These are phyloP conservation scores for Clepsis dumicolana DNA, from an alignment of 2,888 invertebrate genomes.

Conservation along the genomic window DNA sequence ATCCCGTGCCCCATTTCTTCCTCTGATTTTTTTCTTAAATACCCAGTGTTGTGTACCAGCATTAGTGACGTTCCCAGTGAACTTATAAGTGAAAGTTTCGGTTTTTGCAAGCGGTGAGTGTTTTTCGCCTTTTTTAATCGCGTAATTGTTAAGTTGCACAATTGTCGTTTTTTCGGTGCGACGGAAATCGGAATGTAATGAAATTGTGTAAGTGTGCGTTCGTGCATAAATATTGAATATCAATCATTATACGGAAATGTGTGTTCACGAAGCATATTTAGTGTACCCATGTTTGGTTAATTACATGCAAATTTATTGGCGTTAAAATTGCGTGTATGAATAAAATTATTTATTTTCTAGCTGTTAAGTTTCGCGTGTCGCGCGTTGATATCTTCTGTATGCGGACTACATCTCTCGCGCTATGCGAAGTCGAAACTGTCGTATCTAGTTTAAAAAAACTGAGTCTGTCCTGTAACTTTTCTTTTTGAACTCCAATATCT, in stretches of 20 bases:
- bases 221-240: constrained; percentile 42
- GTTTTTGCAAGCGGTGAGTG: constrained; percentile 81
- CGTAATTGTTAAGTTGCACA: constrained; percentile 56
- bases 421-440: neutral
- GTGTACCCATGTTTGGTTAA: neutral
- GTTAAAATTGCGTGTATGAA: constrained; percentile 4
- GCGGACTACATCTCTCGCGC: constrained; percentile 42
- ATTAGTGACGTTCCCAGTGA: constrained; percentile 60
- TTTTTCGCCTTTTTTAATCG: constrained; percentile 73
- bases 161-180: constrained; percentile 54
- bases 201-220: constrained; percentile 27
- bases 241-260: constrained; percentile 21
- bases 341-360: constrained; percentile 11
- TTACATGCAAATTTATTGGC: constrained; percentile 12
- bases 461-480: too few species aligned
- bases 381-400: constrained; percentile 79
- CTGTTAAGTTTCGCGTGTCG: constrained; percentile 46
- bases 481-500: too few species aligned
- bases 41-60: constrained; percentile 76
- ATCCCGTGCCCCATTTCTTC: constrained; percentile 50
- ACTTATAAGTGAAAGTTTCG: constrained; percentile 65
- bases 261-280: constrained; percentile 3
- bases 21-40: constrained; percentile 51
- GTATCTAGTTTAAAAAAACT: too few species aligned
- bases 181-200: constrained; percentile 9